These are phyloP conservation scores for Hydriomena furcata DNA, from an alignment of 2,888 invertebrate species.

Conservation along the genomic window DNA sequence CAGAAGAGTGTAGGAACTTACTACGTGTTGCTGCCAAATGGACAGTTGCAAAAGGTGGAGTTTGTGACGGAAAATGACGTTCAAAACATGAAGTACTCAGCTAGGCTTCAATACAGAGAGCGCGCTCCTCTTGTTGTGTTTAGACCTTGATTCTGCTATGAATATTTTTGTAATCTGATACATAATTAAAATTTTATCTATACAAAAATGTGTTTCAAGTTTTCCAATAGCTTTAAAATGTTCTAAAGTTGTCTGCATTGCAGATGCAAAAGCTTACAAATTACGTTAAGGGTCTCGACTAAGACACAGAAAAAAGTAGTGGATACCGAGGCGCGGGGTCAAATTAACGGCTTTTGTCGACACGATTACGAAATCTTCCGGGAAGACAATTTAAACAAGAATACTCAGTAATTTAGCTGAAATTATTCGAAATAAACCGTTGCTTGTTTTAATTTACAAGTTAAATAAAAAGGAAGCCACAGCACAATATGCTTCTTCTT, in stretches of 20 bases:
- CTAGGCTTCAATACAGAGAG: slow-evolving; percentile 79
- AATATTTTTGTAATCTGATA: slow-evolving; percentile 1
- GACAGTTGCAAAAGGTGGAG: slow-evolving; percentile 84
- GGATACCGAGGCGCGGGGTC: background rate
- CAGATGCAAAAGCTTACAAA: slow-evolving; percentile 1
- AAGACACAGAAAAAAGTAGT: background rate
- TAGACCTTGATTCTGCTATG: slow-evolving; percentile 46
- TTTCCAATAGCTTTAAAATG: background rate
- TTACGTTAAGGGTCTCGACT: background rate
- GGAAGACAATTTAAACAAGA: slow-evolving; percentile 12
- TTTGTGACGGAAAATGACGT: slow-evolving; percentile 79
- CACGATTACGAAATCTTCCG: slow-evolving; percentile 8
- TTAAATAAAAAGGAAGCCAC: slow-evolving; percentile 11
- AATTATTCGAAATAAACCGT: slow-evolving; percentile 28
- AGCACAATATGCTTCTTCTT: background rate
- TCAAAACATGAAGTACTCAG: slow-evolving; percentile 85
- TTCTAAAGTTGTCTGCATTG: background rate
- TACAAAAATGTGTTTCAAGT: background rate
- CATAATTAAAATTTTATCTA: slow-evolving; percentile 11
- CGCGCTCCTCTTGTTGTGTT: slow-evolving; percentile 63
- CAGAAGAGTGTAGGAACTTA: slow-evolving; percentile 83
- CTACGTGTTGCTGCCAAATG: slow-evolving; percentile 85
- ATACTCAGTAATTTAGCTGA: slow-evolving; percentile 22
- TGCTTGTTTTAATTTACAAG: slow-evolving; percentile 18
- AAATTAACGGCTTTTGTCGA: slow-evolving; percentile 19